Percentiles rank a stretch among this genome's conserved stretches.
Evolutionary conservation across 2,797 vertebrate genomes (phyloP).

Genomic region (Malurus splendens): DNA sequence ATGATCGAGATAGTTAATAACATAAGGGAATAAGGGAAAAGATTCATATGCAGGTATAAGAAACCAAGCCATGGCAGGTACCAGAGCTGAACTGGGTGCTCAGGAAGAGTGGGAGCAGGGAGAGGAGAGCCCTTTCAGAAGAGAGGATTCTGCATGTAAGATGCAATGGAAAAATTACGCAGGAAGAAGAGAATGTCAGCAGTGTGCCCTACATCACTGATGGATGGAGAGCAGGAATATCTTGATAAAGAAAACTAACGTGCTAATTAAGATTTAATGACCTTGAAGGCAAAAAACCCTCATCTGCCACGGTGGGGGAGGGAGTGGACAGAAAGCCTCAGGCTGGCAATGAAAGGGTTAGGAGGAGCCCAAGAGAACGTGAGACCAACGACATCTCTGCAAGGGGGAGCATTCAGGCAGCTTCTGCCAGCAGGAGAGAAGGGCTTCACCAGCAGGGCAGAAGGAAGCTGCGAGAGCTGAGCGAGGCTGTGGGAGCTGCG

Average conservation of each 20-base stretch:
- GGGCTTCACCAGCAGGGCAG: background rate
- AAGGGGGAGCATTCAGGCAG: background rate
- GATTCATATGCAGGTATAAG: background rate
- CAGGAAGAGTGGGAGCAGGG: background rate
- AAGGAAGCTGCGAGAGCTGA: background rate
- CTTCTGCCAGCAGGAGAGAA: background rate
- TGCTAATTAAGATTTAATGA: background rate
- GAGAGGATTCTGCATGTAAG: background rate
- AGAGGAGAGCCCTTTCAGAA: background rate
- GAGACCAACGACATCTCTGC: background rate
- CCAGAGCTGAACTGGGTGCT: background rate
- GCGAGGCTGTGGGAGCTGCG: background rate
- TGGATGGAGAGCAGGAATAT: background rate
- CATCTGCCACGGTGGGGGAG: background rate
- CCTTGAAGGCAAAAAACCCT: background rate
- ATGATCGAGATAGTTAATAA: background rate
- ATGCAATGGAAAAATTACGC: background rate
- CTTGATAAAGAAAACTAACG: background rate
- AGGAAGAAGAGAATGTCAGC: background rate
- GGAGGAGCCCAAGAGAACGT: background rate
- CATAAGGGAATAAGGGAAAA: fast-evolving
- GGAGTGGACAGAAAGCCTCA: background rate
- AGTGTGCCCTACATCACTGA: background rate
- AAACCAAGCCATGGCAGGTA: background rate
- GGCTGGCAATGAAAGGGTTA: background rate